These are phyloP conservation scores for Biston betularia DNA, from an alignment of 2,888 invertebrate species.

Conservation along the genomic window DNA sequence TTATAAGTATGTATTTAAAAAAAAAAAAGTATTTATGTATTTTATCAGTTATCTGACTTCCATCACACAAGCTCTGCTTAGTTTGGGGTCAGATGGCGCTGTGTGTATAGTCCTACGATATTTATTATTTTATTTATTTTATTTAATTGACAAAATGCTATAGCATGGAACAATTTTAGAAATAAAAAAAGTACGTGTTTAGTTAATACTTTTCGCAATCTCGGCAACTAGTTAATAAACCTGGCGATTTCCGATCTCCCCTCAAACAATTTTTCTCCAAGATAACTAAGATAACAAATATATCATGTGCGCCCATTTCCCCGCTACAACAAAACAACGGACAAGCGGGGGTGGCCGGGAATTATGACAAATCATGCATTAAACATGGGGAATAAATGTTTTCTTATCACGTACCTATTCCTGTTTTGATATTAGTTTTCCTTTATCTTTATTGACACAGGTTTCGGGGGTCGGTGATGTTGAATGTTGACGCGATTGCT, in stretches of 20 bases:
- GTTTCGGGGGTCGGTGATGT: conserved; percentile 76
- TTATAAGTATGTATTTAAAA: too few relatives aligned
- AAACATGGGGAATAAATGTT: conserved; percentile 87
- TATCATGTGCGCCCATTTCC: conserved; percentile 82
- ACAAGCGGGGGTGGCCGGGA: conserved; percentile 77
- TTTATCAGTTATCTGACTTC: too few relatives aligned
- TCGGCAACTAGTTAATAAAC: conserved; percentile 37
- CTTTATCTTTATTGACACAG: conserved; percentile 86
- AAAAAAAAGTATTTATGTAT: too few relatives aligned
- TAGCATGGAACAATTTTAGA: too few relatives aligned
- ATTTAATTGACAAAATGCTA: too few relatives aligned
- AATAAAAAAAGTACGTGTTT: too few relatives aligned
- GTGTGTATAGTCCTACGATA: too few relatives aligned
- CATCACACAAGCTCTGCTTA: too few relatives aligned
- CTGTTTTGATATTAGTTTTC: conserved; percentile 86
- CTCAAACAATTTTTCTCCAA: conserved; percentile 75
- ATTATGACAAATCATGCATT: conserved; percentile 87
- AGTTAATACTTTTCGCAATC: not conserved
- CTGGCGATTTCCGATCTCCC: conserved; percentile 54
- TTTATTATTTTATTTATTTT: too few relatives aligned
- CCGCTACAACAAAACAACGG: conserved; percentile 81
- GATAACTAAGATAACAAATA: conserved; percentile 83
- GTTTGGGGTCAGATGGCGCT: too few relatives aligned
- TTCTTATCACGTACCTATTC: conserved; percentile 86
- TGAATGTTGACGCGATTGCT: conserved; percentile 68